These are phyloP conservation scores for Choristoneura rosaceana DNA, from an alignment of 2,888 invertebrate species.

Conservation along the genomic window DNA sequence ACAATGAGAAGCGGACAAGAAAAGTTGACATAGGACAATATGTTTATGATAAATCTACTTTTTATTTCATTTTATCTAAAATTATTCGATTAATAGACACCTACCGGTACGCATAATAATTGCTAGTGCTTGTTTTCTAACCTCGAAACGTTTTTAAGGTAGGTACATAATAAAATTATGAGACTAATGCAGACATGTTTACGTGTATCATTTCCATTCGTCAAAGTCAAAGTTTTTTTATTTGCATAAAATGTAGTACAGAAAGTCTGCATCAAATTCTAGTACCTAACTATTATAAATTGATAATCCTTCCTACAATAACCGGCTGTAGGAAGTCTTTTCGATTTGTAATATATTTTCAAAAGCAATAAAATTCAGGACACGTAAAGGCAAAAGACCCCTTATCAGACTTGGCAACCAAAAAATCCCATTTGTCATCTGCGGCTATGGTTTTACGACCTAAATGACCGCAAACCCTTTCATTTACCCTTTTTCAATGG, in stretches of 20 bases:
- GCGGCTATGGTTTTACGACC: constrained; percentile 42
- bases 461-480: constrained; percentile 42
- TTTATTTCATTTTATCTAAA: background rate
- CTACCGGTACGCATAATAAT: too few species aligned
- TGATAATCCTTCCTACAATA: constrained; percentile 1
- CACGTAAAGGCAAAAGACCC: constrained; percentile 39
- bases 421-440: constrained; percentile 43
- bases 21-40: background rate
- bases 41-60: background rate
- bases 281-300: background rate
- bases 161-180: too few species aligned
- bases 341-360: constrained; percentile 33
- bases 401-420: constrained; percentile 42
- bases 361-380: constrained; percentile 30
- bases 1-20: background rate
- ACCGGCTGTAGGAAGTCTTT: background rate
- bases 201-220: too few species aligned
- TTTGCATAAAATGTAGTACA: too few species aligned
- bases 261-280: background rate
- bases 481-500: constrained; percentile 35
- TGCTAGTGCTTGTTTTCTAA: too few species aligned
- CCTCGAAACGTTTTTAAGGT: too few species aligned
- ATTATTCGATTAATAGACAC: too few species aligned
- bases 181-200: too few species aligned
- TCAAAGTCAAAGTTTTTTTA: too few species aligned